Evolutionary conservation across 2,888 invertebrate genomes (phyloP).

Genomic region (Pandemis heparana): DNA sequence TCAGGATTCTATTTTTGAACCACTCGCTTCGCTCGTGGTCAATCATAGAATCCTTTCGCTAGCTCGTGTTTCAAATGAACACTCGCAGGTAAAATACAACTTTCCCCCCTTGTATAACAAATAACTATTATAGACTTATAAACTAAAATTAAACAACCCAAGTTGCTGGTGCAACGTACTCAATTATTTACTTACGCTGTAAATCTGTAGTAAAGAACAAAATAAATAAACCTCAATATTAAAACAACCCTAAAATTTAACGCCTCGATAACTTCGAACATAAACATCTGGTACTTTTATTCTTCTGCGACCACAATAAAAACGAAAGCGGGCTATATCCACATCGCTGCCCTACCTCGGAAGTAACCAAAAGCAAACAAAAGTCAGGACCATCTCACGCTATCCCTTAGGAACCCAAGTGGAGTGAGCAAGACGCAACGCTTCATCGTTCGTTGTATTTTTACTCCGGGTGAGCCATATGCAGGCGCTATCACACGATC

Average conservation of each 20-base stretch:
- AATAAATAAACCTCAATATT: slow-evolving; percentile 36
- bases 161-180: not conserved
- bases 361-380: slow-evolving; percentile 7
- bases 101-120: no score
- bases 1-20: no score
- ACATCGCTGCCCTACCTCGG: slow-evolving; percentile 11
- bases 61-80: no score
- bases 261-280: slow-evolving; percentile 32
- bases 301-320: slow-evolving; percentile 41
- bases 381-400: slow-evolving; percentile 12
- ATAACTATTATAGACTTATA: no score
- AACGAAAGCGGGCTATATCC: slow-evolving; percentile 29
- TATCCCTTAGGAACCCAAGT: slow-evolving; percentile 9
- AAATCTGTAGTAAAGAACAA: slow-evolving; percentile 27
- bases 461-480: slow-evolving; percentile 11
- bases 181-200: slow-evolving; percentile 21
- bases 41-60: no score
- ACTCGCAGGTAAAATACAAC: no score
- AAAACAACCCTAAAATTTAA: slow-evolving; percentile 37
- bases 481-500: slow-evolving; percentile 40
- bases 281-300: slow-evolving; percentile 43
- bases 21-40: no score
- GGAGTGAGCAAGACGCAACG: slow-evolving; percentile 11
- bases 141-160: no score
- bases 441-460: not conserved